Evolutionary conservation across 2,113 vertebrate genomes (phyloP).

Genomic region (Myrmophylax atrothorax): DNA sequence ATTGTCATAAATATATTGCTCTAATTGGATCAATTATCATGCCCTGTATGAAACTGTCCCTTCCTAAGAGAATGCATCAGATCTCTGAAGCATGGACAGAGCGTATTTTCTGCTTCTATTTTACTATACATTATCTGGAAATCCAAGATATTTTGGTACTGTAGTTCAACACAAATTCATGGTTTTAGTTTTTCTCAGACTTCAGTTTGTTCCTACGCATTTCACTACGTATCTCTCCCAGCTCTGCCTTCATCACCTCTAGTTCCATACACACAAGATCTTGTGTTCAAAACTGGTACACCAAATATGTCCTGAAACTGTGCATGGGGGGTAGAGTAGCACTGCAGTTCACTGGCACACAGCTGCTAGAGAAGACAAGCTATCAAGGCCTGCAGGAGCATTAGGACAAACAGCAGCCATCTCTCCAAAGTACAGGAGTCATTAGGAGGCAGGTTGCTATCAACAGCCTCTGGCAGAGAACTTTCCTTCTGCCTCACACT

Average conservation of each 20-base stretch:
- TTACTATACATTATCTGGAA: neutral
- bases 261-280: neutral
- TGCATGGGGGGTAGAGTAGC: rapidly evolving
- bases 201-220: neutral
- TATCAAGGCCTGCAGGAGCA: neutral
- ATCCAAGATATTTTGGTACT: neutral
- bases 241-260: neutral
- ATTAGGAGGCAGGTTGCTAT: neutral
- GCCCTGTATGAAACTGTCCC: neutral
- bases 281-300: neutral
- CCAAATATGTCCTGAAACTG: neutral
- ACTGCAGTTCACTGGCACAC: neutral
- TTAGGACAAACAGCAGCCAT: neutral
- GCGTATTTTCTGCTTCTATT: neutral
- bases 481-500: neutral
- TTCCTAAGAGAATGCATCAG: neutral
- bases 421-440: neutral
- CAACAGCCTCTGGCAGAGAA: neutral
- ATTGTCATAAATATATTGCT: neutral
- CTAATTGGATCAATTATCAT: neutral
- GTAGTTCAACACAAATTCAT: neutral
- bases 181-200: neutral
- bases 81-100: neutral
- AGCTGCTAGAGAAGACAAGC: neutral
- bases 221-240: too few species aligned